phyloP scores from a whole-genome alignment of 2,888 invertebrate genomes.

The Celastrina argiolus region DNA sequence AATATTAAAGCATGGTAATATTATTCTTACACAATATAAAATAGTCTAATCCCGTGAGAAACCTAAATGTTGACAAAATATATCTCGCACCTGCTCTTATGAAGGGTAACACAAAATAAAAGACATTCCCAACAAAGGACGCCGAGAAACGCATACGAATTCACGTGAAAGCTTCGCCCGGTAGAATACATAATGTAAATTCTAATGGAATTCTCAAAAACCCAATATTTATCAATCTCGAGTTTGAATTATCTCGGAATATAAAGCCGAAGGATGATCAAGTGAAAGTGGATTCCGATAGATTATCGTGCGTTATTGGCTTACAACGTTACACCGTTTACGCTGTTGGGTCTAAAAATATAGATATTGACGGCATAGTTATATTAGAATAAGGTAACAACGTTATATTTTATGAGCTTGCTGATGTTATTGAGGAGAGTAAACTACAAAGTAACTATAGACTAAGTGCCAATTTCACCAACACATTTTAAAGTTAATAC shows the following conservation, averaged over 20 bases:
- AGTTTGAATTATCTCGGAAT: slow-evolving; percentile 1
- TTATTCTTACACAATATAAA: slow-evolving; percentile 8
- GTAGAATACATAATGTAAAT: slow-evolving; percentile 15
- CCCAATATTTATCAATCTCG: slow-evolving; percentile 10
- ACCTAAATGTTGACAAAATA: slow-evolving; percentile 31
- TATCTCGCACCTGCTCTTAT: slow-evolving; percentile 32
- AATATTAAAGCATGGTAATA: neutral
- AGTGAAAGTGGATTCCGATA: slow-evolving; percentile 2
- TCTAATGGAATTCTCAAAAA: slow-evolving; percentile 14
- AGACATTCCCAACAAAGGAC: slow-evolving; percentile 29
- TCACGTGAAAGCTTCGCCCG: slow-evolving; percentile 5
- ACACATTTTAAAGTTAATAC: no score
- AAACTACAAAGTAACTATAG: no score
- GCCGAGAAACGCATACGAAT: slow-evolving; percentile 25
- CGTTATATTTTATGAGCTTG: no score
- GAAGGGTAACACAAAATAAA: slow-evolving; percentile 31
- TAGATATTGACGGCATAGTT: neutral
- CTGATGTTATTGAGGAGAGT: no score
- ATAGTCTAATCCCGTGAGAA: slow-evolving; percentile 33
- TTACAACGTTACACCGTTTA: neutral
- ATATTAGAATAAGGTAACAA: no score
- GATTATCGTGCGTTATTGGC: neutral
- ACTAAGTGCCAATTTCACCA: no score
- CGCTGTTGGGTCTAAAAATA: neutral
- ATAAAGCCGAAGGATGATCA: slow-evolving; percentile 8